These are phyloP conservation scores for Lytechinus variegatus DNA, from an alignment of 35 echinoderm and acorn worm genomes.

Conservation along the genomic window DNA sequence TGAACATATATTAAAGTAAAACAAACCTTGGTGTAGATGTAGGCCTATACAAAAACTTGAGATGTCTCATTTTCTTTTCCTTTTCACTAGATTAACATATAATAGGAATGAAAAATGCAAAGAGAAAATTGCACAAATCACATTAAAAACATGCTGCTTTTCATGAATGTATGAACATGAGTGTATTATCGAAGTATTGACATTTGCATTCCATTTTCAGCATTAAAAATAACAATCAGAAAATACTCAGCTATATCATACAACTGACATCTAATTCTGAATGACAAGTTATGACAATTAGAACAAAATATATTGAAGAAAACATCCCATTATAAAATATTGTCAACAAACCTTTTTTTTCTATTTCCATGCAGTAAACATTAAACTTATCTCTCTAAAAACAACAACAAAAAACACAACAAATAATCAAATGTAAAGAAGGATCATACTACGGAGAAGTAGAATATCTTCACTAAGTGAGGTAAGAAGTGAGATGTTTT, in stretches of 20 bases:
- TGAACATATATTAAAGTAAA: not conserved
- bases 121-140: not conserved
- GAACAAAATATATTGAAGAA: not conserved
- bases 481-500: not conserved
- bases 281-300: not conserved
- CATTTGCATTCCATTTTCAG: not conserved
- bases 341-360: not conserved
- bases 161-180: not conserved
- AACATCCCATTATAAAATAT: not conserved
- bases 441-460: not conserved
- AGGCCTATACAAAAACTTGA: not conserved
- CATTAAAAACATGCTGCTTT: not conserved
- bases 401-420: not conserved
- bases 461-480: not conserved
- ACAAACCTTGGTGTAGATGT: not conserved
- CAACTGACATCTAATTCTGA: not conserved
- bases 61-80: not conserved
- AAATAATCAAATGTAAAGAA: not conserved
- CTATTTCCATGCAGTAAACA: not conserved
- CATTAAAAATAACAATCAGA: not conserved
- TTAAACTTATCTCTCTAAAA: not conserved
- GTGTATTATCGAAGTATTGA: not conserved
- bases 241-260: not conserved
- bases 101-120: constrained; percentile 6
- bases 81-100: not conserved